Percentiles rank a stretch among this genome's conserved stretches.
These are phyloP conservation scores for Hydropsyche tenuis DNA, from an alignment of 1,140 invertebrate genomes.

Conservation along the genomic window DNA sequence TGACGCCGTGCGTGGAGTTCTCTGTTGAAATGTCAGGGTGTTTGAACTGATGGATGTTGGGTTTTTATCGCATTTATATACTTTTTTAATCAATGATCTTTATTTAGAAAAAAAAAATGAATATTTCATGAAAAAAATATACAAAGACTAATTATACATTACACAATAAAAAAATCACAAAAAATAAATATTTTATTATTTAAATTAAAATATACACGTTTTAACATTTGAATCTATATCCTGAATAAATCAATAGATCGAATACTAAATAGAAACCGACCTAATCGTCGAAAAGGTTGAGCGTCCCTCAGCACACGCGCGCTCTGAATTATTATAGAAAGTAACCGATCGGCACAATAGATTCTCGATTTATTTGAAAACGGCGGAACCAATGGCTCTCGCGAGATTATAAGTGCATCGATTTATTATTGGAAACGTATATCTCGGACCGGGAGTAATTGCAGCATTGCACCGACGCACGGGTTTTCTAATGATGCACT, in stretches of 20 bases:
- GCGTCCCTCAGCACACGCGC: neutral
- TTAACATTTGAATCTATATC: too few relatives aligned
- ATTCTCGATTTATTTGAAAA: conserved; percentile 49
- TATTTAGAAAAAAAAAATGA: too few relatives aligned
- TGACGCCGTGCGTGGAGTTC: conserved; percentile 44
- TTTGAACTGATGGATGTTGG: neutral
- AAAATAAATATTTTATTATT: too few relatives aligned
- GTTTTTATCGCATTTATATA: neutral
- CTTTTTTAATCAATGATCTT: too few relatives aligned
- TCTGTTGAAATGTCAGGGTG: neutral
- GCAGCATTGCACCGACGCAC: neutral
- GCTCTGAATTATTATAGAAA: conserved; percentile 45
- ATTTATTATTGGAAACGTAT: conserved; percentile 47
- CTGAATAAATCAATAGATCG: too few relatives aligned
- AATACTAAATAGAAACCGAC: too few relatives aligned
- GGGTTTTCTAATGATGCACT: conserved; percentile 4
- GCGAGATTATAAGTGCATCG: conserved; percentile 46
- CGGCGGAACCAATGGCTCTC: conserved; percentile 46
- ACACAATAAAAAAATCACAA: too few relatives aligned
- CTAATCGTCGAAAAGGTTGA: conserved; percentile 13
- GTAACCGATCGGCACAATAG: conserved; percentile 47
- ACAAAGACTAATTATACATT: too few relatives aligned
- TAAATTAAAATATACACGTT: too few relatives aligned
- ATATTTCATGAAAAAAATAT: too few relatives aligned
- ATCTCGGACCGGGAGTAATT: neutral